Evolutionary conservation across 2,113 vertebrate genomes (phyloP).

Genomic region (Sprattus sprattus): DNA sequence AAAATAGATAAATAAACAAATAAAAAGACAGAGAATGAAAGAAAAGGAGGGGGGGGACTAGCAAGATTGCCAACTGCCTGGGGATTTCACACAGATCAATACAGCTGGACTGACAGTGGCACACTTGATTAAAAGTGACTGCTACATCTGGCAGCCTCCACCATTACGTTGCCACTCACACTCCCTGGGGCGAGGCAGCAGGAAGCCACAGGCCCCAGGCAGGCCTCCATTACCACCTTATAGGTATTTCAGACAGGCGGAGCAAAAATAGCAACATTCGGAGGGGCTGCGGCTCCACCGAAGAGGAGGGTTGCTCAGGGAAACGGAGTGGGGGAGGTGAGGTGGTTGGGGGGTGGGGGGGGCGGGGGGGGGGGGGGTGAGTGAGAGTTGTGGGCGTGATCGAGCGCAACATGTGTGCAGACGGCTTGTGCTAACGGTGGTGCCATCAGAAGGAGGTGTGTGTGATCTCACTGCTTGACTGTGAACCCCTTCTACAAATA

Average conservation of each 20-base stretch:
- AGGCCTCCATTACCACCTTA: conserved; percentile 73
- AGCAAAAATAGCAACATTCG: conserved; percentile 61
- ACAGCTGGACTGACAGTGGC: conserved; percentile 68
- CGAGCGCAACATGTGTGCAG: neutral
- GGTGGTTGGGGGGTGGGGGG: conserved; percentile 20
- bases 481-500: neutral
- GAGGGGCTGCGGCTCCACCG: conserved; percentile 24
- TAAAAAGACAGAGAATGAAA: neutral
- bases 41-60: conserved; percentile 27
- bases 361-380: conserved; percentile 22
- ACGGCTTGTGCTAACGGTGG: neutral
- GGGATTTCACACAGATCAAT: conserved; percentile 72
- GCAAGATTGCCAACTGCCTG: conserved; percentile 58
- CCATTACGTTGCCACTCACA: conserved; percentile 74
- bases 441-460: neutral
- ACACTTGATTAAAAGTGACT: conserved; percentile 81
- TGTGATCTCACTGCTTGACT: neutral
- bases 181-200: conserved; percentile 69
- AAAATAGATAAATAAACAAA: neutral
- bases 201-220: conserved; percentile 74
- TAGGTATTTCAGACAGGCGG: conserved; percentile 59
- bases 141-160: conserved; percentile 74
- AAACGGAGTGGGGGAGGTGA: conserved; percentile 32
- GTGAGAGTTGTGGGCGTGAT: neutral
- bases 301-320: neutral